Conservation (phyloP, 1,140 invertebrate genomes). For the Zaprionus lachaisei region DNA sequence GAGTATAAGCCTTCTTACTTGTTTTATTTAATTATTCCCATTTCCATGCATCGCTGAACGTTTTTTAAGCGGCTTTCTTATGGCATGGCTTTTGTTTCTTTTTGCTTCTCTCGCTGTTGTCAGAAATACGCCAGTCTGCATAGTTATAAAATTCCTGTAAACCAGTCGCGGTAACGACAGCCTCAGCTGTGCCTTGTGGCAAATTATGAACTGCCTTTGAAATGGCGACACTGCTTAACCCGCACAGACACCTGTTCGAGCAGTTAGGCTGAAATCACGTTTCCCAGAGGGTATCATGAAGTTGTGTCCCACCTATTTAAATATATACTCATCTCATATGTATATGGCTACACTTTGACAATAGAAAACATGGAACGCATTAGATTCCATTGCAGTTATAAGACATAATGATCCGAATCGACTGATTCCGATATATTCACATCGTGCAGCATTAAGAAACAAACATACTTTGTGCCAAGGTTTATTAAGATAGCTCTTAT, state of each 20-base stretch:
- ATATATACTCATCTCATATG: not conserved
- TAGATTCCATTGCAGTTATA: no score
- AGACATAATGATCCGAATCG: not conserved
- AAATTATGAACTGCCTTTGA: not conserved
- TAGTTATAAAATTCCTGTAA: conserved; percentile 4
- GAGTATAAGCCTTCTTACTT: not conserved
- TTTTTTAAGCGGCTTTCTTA: not conserved
- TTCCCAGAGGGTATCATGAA: not conserved
- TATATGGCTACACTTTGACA: no score
- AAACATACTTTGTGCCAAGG: not conserved
- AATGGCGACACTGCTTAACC: not conserved
- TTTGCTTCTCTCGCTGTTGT: conserved; percentile 1
- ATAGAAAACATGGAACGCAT: no score
- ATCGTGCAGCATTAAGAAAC: not conserved
- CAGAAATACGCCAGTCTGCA: conserved; percentile 1
- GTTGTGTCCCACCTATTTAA: not conserved
- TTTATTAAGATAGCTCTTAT: not conserved
- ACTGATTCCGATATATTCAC: not conserved
- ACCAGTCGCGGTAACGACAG: not conserved
- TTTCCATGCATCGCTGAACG: not conserved
- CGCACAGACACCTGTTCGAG: not conserved
- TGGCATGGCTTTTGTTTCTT: not conserved
- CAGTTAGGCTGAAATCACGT: not conserved
- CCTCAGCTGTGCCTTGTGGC: not conserved
- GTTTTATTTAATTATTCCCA: not conserved